Conservation (phyloP, 37 sponge, comb jelly and placozoan genomes). For the Ianthella basta region DNA sequence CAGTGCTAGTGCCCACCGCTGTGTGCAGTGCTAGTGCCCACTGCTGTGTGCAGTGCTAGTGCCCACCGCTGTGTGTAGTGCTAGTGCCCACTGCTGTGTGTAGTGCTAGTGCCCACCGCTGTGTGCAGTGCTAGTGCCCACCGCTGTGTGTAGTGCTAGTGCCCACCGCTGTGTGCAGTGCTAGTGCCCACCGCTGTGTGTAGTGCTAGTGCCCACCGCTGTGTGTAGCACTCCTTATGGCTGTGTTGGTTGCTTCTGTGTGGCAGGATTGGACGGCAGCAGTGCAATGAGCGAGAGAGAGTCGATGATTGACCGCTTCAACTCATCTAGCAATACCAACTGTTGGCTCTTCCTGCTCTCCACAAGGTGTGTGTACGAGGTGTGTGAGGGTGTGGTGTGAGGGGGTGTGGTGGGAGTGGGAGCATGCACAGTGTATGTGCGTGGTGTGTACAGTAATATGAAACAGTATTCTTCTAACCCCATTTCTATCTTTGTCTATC, state of each 20-base stretch:
- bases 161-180: too few relatives aligned
- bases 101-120: too few relatives aligned
- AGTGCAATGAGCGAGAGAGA: constrained; percentile 71
- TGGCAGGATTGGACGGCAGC: constrained; percentile 84
- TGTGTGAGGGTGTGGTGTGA: not conserved
- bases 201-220: too few relatives aligned
- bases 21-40: too few relatives aligned
- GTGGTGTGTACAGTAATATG: constrained; percentile 16
- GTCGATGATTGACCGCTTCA: constrained; percentile 71
- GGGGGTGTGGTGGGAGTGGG: not conserved
- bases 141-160: too few relatives aligned
- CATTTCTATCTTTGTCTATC: not conserved
- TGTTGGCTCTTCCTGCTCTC: constrained; percentile 83
- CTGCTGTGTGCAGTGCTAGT: too few relatives aligned
- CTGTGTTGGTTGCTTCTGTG: not conserved
- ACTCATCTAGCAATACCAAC: constrained; percentile 49
- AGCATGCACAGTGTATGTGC: not conserved
- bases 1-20: too few relatives aligned
- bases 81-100: too few relatives aligned
- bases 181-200: too few relatives aligned
- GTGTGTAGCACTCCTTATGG: not conserved
- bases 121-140: too few relatives aligned
- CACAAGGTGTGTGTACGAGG: constrained; percentile 84
- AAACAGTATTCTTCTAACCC: too few relatives aligned
- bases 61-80: too few relatives aligned